A percentile compares a stretch with the other conserved stretches of the same genome.
phyloP scores from a whole-genome alignment of 2,797 vertebrate genomes.

The Aulostomus chinensis region DNA sequence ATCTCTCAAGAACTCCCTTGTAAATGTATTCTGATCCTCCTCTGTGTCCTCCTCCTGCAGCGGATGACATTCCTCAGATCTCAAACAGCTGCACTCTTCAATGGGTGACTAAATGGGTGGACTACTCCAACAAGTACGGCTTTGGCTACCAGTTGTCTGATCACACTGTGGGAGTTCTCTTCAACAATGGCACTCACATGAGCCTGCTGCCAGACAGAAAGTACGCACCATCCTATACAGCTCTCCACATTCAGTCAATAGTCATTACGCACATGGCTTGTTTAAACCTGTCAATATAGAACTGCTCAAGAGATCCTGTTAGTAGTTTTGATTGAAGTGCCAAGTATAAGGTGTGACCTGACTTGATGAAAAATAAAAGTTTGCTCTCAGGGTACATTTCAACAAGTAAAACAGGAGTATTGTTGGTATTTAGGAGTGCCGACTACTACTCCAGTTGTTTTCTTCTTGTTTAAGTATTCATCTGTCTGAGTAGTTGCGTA shows the following conservation, averaged over 20 bases:
- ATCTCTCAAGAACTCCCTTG: neutral
- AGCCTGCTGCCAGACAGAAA: slow-evolving; percentile 96
- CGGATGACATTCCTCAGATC: slow-evolving; percentile 86
- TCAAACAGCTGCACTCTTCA: slow-evolving; percentile 87
- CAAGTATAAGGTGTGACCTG: neutral
- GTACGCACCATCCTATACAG: slow-evolving; percentile 75
- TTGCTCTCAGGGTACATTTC: no score
- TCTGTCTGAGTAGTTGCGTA: slow-evolving; percentile 14
- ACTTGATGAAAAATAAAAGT: no score
- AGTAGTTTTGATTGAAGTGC: neutral
- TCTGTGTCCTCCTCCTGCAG: slow-evolving; percentile 56
- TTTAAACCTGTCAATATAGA: no score
- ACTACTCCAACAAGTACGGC: slow-evolving; percentile 99
- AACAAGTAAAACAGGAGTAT: no score
- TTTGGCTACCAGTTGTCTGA: slow-evolving; percentile 99
- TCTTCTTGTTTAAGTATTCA: neutral
- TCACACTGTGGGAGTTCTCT: slow-evolving; percentile 96
- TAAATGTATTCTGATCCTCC: slow-evolving; percentile 27
- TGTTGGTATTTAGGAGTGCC: neutral
- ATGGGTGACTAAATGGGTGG: slow-evolving; percentile 99
- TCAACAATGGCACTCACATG: slow-evolving; percentile 98
- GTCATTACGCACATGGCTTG: slow-evolving; percentile 17
- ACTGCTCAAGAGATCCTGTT: neutral
- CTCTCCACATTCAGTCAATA: slow-evolving; percentile 14
- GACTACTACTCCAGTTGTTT: neutral